Evolutionary conservation across 2,113 vertebrate genomes (phyloP), one percentile per base, ranked within the genome.

Genomic region (Edolisoma coerulescens): DNA sequence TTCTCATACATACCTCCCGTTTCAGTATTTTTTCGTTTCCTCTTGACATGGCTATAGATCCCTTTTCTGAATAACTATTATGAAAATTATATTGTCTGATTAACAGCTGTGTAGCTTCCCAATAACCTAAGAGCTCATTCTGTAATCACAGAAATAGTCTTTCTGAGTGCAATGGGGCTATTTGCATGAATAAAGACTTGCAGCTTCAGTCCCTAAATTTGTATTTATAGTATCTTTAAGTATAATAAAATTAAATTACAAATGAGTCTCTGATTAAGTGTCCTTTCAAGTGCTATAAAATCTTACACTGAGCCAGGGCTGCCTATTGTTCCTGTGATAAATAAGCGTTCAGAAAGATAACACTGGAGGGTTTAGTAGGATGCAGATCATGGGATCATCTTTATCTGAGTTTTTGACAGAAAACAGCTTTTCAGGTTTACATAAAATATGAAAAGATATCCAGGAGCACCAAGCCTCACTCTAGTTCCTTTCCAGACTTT

Each of bases 221-320:
- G 78, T 95, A 95, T 97, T 95, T 94, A 96, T 95, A 82, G 53
- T 92, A 87, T 91, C 87, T 92, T 82, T 79, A 96, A 89, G 93
- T 82, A 71, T 89, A 95, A 95, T 92, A 95, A 95, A 95, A 94
- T 87, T 94, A 95, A 89, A 95, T 94, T 95, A 97, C 94, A 97
- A 95, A 92, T 94, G 84, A 96, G 37, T 78, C 52, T 84, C 89
- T 96, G 96, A 96, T 96, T 94, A 95, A 97, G 86, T 89, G 80
- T 95, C 65, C 91, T 94, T 96, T 94, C 89, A 95, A 95, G 89
- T 87, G 65, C 57, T 82, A 64, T 92, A 94, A 97, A 97, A 89
- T 84, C 85, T 89, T 89, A 41, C 65, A 76, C 4, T 71, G 57
- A 96, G 33, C 39, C 82, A 60, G 57, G 92, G 49, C 35, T 95